Evolutionary conservation across 92 coral and sea anemone species (phyloP), one percentile per base, ranked within the genome.

Genomic region (Zoanthus sansibaricus): DNA sequence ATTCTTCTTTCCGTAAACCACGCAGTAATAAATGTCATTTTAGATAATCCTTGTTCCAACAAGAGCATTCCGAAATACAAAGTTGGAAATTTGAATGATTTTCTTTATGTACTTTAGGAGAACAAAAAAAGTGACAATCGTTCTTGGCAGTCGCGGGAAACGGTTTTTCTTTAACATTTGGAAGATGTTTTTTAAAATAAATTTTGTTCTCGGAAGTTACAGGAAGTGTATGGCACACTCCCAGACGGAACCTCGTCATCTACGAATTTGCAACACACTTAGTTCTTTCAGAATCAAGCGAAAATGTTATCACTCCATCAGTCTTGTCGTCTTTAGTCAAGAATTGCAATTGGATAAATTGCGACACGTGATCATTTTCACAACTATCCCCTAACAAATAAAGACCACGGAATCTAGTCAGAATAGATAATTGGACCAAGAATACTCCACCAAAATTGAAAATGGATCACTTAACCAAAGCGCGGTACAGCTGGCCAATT

Each of bases 191-290:
- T 64, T 25, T 25, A 25, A 25, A 64, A 46, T n/a, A 62, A 62
- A 20, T 58, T 80, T 62, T 30, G 30, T 52, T 21, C 85, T 80
- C 73, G 58, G 75, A 80, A 80, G 58, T 20, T 46, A 67, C 85
- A 80, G 85, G 85, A 80, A 80, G 73, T 51, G 59, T 66, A 0
- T 72, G 73, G 51, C 85, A 80, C 85, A 80, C 85, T 80, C 85
- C 85, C 85, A 66, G 85, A 80, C 85, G 85, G 85, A 80, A 80
- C 21, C 85, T 80, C 85, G 85, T 80, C 85, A 80, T 76, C 85
- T 54, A 25, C 74, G 18, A 54, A 80, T 80, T 80, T 66, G 49
- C 58, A 20, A 64, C 62, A 64, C 73, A 67, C 70, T 80, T 46
- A 62, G 75, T 21, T 64, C 61, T 46, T 49, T 80, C 33, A 80